These are phyloP conservation scores for Etheostoma perlongum DNA, from an alignment of 2,797 vertebrate species.

Conservation along the genomic window DNA sequence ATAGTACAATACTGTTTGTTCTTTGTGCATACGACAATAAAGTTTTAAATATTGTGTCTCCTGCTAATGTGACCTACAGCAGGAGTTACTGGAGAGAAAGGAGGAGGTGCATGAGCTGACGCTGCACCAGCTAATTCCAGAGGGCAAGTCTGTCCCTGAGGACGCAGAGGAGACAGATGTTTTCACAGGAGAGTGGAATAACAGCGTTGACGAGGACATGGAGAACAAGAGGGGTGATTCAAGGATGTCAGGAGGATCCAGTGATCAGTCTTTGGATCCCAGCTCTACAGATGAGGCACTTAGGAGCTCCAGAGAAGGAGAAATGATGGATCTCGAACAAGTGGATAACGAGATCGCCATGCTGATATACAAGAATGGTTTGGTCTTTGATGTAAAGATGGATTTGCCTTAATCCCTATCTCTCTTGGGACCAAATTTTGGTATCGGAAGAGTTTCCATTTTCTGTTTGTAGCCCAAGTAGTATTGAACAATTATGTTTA, in stretches of 20 bases:
- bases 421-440: too few relatives aligned
- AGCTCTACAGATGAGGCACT: slow-evolving; percentile 35
- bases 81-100: slow-evolving; percentile 60
- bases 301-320: slow-evolving; percentile 26
- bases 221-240: slow-evolving; percentile 30
- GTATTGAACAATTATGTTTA: too few relatives aligned
- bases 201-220: neutral
- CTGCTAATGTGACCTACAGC: slow-evolving; percentile 25
- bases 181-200: slow-evolving; percentile 2
- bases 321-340: slow-evolving; percentile 41
- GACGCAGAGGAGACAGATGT: slow-evolving; percentile 16
- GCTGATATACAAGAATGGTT: slow-evolving; percentile 75
- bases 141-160: slow-evolving; percentile 16
- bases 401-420: slow-evolving; percentile 36
- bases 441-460: too few relatives aligned
- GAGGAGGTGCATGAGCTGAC: slow-evolving; percentile 71
- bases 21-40: neutral
- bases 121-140: slow-evolving; percentile 37
- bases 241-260: slow-evolving; percentile 21
- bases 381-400: slow-evolving; percentile 73
- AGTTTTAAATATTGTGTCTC: neutral
- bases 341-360: slow-evolving; percentile 61
- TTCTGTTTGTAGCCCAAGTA: too few relatives aligned
- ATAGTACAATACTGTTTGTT: neutral
- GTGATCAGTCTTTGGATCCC: slow-evolving; percentile 18